Base-by-base conservation (phyloP, 64 coral and sea anemone species). In the Dendronephthya gigantea region DNA sequence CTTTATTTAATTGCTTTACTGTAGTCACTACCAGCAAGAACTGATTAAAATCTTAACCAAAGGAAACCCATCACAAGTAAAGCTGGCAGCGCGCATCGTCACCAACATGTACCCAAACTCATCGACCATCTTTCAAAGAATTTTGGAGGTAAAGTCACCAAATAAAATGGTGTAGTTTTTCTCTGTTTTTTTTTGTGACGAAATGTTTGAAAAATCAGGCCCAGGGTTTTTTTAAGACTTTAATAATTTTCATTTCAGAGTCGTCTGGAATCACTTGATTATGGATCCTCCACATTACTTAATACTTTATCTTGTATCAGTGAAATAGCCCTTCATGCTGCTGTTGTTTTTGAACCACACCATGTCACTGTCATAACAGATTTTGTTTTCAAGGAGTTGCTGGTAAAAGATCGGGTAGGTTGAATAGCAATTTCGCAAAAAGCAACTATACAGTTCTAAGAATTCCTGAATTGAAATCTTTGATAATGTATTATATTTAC, bases 391-490 rank as follows among this genome's bases (percentile, higher is more conserved):
- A 98, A 93, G 45, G 95, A 98, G 48, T 82, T 98, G 17, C 84
- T 98, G 31, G 90, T 98, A 84, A 98, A 98, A 86, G 95, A 98
- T 66, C 65, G 85, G 92, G 94, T 97, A 89, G 82, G 94, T 88
- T 70, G 41, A 45, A 45, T 45, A 11, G 11, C 11, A 45, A 45
- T 45, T 6, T 45, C 11, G 4, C 11, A 45, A 4, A 45, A 6
- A 45, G 11, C 41, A 45, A 11, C 41, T 6, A 45, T 45, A 45
- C 41, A 45, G 11, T 45, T 45, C 4, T 45, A 45, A 11, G 11
- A 45, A 45, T 45, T 45, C 41, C 41, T 45, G 41, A 45, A 45
- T 45, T 45, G 41, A 45, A 45, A 45, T 45, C 4, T 4, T 45
- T n/a, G n/a, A n/a, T n/a, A n/a, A n/a, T n/a, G n/a, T n/a, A 45